These are phyloP conservation scores for Spongilla lacustris DNA, from an alignment of 37 sponge, comb jelly and placozoan genomes.

Conservation along the genomic window DNA sequence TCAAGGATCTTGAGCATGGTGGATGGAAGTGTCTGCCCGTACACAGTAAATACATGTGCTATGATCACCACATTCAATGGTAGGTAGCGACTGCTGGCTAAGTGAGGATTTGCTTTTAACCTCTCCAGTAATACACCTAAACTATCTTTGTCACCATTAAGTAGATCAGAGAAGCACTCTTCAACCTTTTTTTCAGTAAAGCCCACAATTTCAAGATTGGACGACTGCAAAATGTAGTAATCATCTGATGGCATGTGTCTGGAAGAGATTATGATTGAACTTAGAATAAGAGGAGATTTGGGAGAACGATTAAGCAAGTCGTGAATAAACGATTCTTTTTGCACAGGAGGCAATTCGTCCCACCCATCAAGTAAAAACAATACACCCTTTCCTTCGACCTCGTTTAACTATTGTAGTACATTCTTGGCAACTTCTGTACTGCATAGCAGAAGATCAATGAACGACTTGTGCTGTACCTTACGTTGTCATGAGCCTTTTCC, in stretches of 20 bases:
- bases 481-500: neutral
- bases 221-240: neutral
- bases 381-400: neutral
- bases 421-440: neutral
- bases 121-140: neutral
- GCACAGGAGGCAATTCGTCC: conserved; percentile 11
- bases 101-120: neutral
- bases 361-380: conserved; percentile 3
- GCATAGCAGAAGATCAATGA: neutral
- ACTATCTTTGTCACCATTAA: neutral
- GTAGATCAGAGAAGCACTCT: neutral
- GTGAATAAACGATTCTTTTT: neutral
- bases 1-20: neutral
- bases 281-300: neutral
- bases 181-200: neutral
- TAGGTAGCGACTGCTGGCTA: neutral
- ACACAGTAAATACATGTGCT: neutral
- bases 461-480: neutral
- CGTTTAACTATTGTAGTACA: neutral
- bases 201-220: neutral
- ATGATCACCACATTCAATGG: neutral
- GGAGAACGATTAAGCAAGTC: neutral
- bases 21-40: neutral
- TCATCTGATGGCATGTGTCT: neutral
- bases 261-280: conserved; percentile 13